Evolutionary conservation across 2,113 vertebrate species (phyloP).

Genomic region (Megaceryle torquata): DNA sequence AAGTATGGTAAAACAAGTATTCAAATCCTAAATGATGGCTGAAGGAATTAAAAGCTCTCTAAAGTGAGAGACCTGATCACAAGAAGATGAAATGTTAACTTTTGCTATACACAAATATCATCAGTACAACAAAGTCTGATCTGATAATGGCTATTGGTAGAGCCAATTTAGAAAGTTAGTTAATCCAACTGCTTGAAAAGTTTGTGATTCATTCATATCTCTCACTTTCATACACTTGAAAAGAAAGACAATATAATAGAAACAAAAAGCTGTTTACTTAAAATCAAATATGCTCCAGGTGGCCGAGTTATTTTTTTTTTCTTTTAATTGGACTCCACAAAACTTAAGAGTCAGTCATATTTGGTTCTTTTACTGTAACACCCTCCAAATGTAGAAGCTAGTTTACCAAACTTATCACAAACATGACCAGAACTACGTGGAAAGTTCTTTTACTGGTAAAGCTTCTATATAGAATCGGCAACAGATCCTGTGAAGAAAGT

Average conservation of each 20-base stretch:
- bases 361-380: background rate
- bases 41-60: background rate
- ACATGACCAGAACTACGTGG: rapidly evolving
- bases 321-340: background rate
- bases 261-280: background rate
- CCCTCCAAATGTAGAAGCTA: background rate
- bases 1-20: background rate
- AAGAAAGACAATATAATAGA: background rate
- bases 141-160: background rate
- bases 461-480: background rate
- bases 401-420: background rate
- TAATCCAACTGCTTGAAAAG: background rate
- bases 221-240: background rate
- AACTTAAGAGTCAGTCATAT: background rate
- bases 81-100: background rate
- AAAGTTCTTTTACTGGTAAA: background rate
- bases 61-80: background rate
- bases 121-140: background rate
- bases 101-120: background rate
- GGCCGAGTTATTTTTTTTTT: background rate
- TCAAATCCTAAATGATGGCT: background rate
- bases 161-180: background rate
- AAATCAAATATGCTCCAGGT: background rate
- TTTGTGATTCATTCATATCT: background rate
- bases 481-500: background rate